These are phyloP conservation scores for Choreutis nemorana DNA, from an alignment of 2,888 invertebrate genomes.

Conservation along the genomic window DNA sequence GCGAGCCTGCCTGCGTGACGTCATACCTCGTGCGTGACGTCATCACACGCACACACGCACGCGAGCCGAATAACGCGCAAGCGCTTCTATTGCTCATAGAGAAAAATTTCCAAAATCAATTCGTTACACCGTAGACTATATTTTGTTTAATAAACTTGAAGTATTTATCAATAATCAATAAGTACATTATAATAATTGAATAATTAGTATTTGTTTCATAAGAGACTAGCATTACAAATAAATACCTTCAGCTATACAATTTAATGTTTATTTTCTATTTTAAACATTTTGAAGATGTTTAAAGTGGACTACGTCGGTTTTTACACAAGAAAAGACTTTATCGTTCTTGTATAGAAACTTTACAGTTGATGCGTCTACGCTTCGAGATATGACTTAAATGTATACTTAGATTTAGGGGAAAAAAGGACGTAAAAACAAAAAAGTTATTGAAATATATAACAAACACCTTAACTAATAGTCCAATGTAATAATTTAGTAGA, in stretches of 20 bases:
- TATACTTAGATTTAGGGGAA: conserved; percentile 62
- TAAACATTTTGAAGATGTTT: conserved; percentile 62
- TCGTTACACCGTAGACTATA: conserved; percentile 63
- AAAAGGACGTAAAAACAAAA: conserved; percentile 63
- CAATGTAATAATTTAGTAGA: conserved; percentile 53
- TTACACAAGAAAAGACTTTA: conserved; percentile 38
- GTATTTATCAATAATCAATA: conserved; percentile 66
- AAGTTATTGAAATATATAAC: conserved; percentile 66
- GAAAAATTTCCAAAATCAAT: conserved; percentile 60
- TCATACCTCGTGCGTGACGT: conserved; percentile 7
- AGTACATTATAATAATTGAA: conserved; percentile 67
- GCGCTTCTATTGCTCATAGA: conserved; percentile 49
- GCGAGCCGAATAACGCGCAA: conserved; percentile 16
- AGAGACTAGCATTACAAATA: conserved; percentile 67
- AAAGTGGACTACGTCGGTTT: conserved; percentile 58
- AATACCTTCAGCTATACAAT: conserved; percentile 66
- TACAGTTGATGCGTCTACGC: conserved; percentile 55
- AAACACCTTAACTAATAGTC: conserved; percentile 64
- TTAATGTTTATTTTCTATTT: conserved; percentile 59
- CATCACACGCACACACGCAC: conserved; percentile 10
- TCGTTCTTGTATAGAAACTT: conserved; percentile 47
- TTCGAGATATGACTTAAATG: conserved; percentile 64
- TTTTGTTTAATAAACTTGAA: conserved; percentile 64
- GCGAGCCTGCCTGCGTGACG: conserved; percentile 4
- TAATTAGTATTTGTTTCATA: conserved; percentile 67